A percentile compares a stretch with the other conserved stretches of the same genome.
Evolutionary conservation across 2,797 vertebrate species (phyloP).

Genomic region (Sandelia bainsii): DNA sequence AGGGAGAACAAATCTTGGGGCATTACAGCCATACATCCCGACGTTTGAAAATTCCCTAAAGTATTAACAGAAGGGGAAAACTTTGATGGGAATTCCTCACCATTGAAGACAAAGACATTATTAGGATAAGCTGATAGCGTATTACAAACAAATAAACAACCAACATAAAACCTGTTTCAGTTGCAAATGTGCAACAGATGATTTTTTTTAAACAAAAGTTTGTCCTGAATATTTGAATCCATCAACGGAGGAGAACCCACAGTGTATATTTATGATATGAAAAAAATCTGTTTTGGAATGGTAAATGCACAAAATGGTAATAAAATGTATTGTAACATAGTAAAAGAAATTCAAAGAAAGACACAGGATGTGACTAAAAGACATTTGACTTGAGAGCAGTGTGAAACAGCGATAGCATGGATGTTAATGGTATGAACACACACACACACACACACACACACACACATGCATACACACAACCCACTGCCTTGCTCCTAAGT

Average conservation of each 20-base stretch:
- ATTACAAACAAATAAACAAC: slow-evolving; percentile 91
- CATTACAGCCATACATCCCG: slow-evolving; percentile 99
- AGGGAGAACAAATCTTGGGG: slow-evolving; percentile 99
- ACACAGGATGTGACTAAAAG: slow-evolving; percentile 67
- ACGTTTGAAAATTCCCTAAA: slow-evolving; percentile 99
- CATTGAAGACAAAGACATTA: slow-evolving; percentile 99
- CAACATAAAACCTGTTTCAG: slow-evolving; percentile 77
- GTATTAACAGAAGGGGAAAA: slow-evolving; percentile 99
- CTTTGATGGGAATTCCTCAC: slow-evolving; percentile 99
- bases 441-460: slow-evolving; percentile 43
- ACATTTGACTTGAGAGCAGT: slow-evolving; percentile 50
- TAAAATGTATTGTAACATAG: slow-evolving; percentile 84
- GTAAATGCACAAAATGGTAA: slow-evolving; percentile 67
- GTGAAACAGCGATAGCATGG: slow-evolving; percentile 65
- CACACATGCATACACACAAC: slow-evolving; percentile 30
- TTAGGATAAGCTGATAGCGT: slow-evolving; percentile 96
- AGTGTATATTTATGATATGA: slow-evolving; percentile 73
- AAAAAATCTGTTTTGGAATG: slow-evolving; percentile 83
- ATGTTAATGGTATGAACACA: slow-evolving; percentile 60
- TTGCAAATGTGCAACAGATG: slow-evolving; percentile 76
- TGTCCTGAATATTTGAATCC: slow-evolving; percentile 90
- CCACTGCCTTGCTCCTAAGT: slow-evolving; percentile 43
- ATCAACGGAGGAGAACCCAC: slow-evolving; percentile 75
- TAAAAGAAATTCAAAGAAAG: slow-evolving; percentile 77
- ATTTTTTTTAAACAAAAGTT: slow-evolving; percentile 77